Percentiles rank a stretch among this genome's conserved stretches.
These are phyloP conservation scores for Pithecia hirsuta DNA, from an alignment of 2,797 vertebrate species.

Conservation along the genomic window DNA sequence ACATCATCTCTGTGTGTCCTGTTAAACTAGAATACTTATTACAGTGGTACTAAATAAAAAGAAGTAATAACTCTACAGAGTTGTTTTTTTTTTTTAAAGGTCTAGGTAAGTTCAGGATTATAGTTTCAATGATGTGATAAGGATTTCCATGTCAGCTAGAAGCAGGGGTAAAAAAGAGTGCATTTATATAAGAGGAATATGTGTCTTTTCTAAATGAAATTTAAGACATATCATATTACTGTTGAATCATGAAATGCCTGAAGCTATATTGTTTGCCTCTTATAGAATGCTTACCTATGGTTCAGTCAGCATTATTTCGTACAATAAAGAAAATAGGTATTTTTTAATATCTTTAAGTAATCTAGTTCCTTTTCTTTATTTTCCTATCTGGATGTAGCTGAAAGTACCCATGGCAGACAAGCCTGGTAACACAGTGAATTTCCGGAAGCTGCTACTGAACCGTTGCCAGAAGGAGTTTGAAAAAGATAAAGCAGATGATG, in stretches of 20 bases:
- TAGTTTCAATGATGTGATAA: background rate
- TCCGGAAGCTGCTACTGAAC: conserved; percentile 96
- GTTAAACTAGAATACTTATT: conserved; percentile 31
- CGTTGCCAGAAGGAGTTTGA: conserved; percentile 99
- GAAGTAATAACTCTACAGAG: background rate
- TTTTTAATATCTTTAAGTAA: background rate
- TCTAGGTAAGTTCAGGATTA: background rate
- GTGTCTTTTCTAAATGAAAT: background rate
- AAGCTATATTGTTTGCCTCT: background rate
- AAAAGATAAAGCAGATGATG: conserved; percentile 97
- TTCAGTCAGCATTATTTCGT: background rate
- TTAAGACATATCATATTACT: conserved; percentile 26
- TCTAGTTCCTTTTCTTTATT: conserved; percentile 56
- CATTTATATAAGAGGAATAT: background rate
- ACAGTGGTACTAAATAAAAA: background rate
- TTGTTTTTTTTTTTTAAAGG: background rate
- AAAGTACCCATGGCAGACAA: conserved; percentile 98
- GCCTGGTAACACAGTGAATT: conserved; percentile 95
- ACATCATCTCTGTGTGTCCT: background rate
- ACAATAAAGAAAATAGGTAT: background rate
- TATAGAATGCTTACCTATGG: background rate
- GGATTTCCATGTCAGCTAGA: conserved; percentile 8
- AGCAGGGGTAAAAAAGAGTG: background rate
- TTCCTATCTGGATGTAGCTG: conserved; percentile 86
- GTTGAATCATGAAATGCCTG: conserved; percentile 34